A percentile compares a stretch with the other conserved stretches of the same genome.
Evolutionary conservation across 2,113 vertebrate genomes (phyloP).

Genomic region (Channa maculata): DNA sequence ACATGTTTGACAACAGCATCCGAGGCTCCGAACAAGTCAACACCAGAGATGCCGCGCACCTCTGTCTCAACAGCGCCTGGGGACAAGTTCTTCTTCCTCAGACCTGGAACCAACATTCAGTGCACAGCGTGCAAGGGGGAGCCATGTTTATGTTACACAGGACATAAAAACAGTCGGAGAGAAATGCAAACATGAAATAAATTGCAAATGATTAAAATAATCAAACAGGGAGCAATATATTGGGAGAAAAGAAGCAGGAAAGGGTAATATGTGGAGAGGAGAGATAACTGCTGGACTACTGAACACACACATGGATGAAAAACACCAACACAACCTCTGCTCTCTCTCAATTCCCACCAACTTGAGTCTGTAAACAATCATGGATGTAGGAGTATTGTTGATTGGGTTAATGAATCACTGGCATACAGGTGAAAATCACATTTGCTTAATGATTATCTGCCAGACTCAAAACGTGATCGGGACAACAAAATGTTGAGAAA

Average conservation of each 20-base stretch:
- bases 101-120: slow-evolving; percentile 85
- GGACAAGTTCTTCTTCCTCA: slow-evolving; percentile 97
- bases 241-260: neutral
- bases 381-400: neutral
- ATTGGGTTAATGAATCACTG: slow-evolving; percentile 57
- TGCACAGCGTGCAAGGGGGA: slow-evolving; percentile 62
- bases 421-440: slow-evolving; percentile 15
- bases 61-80: slow-evolving; percentile 94
- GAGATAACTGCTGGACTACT: slow-evolving; percentile 63
- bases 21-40: slow-evolving; percentile 94
- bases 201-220: slow-evolving; percentile 25
- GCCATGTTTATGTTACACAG: slow-evolving; percentile 70
- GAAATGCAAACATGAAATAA: slow-evolving; percentile 17
- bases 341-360: slow-evolving; percentile 40
- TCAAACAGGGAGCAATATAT: neutral
- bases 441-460: slow-evolving; percentile 16
- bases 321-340: slow-evolving; percentile 65
- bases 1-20: slow-evolving; percentile 97
- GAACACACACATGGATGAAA: slow-evolving; percentile 66
- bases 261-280: neutral
- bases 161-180: slow-evolving; percentile 33
- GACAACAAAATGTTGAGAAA: slow-evolving; percentile 37
- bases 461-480: slow-evolving; percentile 47
- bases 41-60: slow-evolving; percentile 92
- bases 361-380: slow-evolving; percentile 59